These are phyloP conservation scores for Apostichopus japonicus DNA, from an alignment of 35 echinoderm and acorn worm species.

Conservation along the genomic window DNA sequence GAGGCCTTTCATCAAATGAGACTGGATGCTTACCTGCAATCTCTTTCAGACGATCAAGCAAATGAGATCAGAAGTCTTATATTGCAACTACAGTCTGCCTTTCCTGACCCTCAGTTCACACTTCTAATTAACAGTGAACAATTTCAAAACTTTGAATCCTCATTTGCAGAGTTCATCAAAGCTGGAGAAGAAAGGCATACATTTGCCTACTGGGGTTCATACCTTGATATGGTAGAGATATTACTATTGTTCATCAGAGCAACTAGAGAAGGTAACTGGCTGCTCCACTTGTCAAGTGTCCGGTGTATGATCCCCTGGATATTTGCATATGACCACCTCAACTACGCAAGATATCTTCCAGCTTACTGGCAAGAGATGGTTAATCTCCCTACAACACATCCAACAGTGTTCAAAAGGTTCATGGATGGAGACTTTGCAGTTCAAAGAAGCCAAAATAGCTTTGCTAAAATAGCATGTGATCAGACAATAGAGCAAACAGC, in stretches of 20 bases:
- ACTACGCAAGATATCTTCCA: no score
- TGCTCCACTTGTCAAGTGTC: conserved; percentile 57
- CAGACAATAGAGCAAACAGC: no score
- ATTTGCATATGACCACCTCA: conserved; percentile 55
- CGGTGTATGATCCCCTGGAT: conserved; percentile 52
- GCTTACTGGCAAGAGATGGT: no score
- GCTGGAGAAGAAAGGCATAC: background rate
- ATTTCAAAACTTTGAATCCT: conserved; percentile 29
- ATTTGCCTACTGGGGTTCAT: conserved; percentile 65
- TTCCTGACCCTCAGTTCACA: conserved; percentile 10
- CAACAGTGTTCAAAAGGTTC: no score
- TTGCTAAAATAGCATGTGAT: no score
- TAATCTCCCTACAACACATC: no score
- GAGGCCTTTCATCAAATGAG: conserved; percentile 62
- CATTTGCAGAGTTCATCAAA: conserved; percentile 11
- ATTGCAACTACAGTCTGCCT: conserved; percentile 1
- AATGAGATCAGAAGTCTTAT: no score
- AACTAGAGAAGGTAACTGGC: conserved; percentile 72
- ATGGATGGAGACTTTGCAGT: no score
- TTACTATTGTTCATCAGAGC: conserved; percentile 61
- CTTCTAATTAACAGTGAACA: conserved; percentile 17
- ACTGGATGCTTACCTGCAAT: conserved; percentile 55
- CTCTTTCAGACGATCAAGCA: conserved; percentile 25
- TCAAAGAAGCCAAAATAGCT: no score
- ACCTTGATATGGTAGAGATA: conserved; percentile 65